phyloP scores from a whole-genome alignment of 2,113 vertebrate genomes.

The Heterocephalus glaber region DNA sequence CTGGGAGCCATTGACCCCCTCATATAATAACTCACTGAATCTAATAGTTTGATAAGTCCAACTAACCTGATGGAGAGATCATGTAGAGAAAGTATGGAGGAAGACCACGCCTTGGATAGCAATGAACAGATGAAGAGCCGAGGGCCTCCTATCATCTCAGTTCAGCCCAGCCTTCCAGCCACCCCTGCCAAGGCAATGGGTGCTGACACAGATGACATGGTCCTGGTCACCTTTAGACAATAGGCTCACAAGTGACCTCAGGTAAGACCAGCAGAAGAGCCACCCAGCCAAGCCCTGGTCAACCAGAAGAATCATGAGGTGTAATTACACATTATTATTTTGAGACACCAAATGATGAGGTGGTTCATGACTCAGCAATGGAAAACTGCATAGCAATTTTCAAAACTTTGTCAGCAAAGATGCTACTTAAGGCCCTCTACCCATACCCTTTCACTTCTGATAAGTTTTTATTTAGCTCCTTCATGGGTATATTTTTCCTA shows the following conservation, averaged over 20 bases:
- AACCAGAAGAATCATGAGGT: neutral
- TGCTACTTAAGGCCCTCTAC: neutral
- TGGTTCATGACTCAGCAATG: neutral
- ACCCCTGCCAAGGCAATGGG: neutral
- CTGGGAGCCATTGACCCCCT: neutral
- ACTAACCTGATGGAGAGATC: neutral
- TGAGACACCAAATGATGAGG: neutral
- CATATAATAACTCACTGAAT: neutral
- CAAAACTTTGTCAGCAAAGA: neutral
- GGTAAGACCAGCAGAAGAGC: neutral
- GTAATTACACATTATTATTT: neutral
- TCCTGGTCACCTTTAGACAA: neutral
- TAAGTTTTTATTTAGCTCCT: neutral
- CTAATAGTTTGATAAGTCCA: neutral
- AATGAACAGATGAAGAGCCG: neutral
- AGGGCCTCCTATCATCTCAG: neutral
- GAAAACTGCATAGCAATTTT: slow-evolving; percentile 39
- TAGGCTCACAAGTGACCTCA: neutral
- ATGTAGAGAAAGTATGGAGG: neutral
- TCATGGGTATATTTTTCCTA: neutral
- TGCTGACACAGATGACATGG: neutral
- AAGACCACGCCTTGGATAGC: neutral
- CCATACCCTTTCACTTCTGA: neutral
- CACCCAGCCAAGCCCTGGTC: neutral
- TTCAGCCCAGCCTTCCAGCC: neutral